These are phyloP conservation scores for Callithrix jacchus DNA, from an alignment of 2,113 vertebrate species.

Conservation along the genomic window DNA sequence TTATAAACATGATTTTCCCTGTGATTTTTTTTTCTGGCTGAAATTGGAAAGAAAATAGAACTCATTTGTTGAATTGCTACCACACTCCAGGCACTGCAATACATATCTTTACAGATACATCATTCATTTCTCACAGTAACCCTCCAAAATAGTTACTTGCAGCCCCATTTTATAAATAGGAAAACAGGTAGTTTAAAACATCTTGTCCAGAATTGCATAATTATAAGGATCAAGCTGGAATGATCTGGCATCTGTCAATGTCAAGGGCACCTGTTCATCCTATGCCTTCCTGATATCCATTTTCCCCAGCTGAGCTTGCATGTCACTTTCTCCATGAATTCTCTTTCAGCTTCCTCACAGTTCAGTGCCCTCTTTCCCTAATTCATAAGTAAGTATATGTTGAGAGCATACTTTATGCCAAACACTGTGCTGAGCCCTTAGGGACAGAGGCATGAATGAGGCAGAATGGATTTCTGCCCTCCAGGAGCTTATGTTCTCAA, in stretches of 20 bases:
- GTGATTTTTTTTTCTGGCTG: not conserved
- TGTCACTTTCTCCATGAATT: not conserved
- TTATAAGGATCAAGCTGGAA: not conserved
- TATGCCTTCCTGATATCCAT: not conserved
- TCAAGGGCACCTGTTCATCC: not conserved
- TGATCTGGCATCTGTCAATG: not conserved
- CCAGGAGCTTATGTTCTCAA: not conserved
- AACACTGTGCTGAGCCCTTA: not conserved
- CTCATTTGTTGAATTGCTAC: not conserved
- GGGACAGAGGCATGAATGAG: not conserved
- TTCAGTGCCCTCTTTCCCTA: not conserved
- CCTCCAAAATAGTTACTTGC: not conserved
- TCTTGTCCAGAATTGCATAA: not conserved
- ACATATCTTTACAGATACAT: not conserved
- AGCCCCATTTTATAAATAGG: not conserved
- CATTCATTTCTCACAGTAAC: not conserved
- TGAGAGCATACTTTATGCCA: not conserved
- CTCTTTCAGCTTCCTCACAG: not conserved
- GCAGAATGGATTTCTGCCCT: not conserved
- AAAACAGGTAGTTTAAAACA: not conserved
- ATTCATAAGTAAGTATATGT: not conserved
- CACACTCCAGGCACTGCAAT: not conserved
- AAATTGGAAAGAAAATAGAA: not conserved
- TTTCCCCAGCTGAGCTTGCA: not conserved
- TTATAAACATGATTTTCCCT: not conserved